These are phyloP conservation scores for Miniopterus natalensis DNA, from an alignment of 2,113 vertebrate species.

Conservation along the genomic window DNA sequence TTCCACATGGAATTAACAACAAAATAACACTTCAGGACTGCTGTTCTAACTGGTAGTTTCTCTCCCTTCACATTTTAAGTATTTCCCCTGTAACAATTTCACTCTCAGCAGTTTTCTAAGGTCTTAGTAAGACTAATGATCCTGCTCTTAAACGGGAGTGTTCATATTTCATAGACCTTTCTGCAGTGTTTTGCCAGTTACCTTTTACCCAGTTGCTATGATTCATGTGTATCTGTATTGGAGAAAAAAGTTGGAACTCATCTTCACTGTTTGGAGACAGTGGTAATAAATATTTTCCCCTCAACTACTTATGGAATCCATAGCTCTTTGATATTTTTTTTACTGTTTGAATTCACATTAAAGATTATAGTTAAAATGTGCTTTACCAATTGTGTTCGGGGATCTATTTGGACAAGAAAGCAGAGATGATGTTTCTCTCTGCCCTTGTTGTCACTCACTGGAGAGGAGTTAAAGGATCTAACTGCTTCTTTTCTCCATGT, in stretches of 20 bases:
- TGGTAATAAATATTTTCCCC: constrained; percentile 18
- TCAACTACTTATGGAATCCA: background rate
- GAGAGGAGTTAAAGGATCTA: background rate
- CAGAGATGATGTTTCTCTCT: constrained; percentile 36
- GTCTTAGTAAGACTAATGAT: constrained; percentile 23
- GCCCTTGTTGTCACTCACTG: background rate
- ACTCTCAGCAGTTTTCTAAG: background rate
- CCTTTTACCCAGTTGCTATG: background rate
- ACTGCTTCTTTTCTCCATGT: background rate
- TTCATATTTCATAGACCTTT: constrained; percentile 51
- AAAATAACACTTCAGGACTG: background rate
- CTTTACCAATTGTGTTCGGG: constrained; percentile 42
- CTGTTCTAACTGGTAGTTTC: background rate
- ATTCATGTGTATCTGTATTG: constrained; percentile 45
- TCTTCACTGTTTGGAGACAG: background rate
- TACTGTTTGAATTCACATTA: constrained; percentile 37
- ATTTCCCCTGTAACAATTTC: background rate
- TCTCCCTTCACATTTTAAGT: background rate
- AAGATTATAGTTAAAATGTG: constrained; percentile 49
- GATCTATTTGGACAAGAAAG: constrained; percentile 45
- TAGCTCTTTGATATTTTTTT: background rate
- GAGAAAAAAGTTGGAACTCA: background rate
- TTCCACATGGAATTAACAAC: background rate
- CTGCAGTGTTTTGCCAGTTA: constrained; percentile 38
- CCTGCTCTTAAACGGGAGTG: constrained; percentile 28